These are phyloP conservation scores for Dromaius novaehollandiae DNA, from an alignment of 2,113 vertebrate species.

Conservation along the genomic window DNA sequence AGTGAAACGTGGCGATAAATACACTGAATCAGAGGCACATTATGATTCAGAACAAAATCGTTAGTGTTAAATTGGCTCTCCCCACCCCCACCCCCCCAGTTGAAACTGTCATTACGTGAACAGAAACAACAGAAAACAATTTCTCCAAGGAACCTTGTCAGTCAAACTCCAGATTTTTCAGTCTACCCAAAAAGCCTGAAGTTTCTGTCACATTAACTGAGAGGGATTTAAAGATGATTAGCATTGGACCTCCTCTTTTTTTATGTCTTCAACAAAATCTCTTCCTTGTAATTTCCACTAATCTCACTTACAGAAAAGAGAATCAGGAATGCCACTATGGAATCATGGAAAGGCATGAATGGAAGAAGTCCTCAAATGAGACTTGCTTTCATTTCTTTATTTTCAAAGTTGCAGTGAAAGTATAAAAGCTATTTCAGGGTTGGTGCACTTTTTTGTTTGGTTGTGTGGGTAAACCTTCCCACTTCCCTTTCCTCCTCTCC, in stretches of 20 bases:
- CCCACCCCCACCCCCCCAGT: background rate
- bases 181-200: background rate
- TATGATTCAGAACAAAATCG: background rate
- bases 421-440: background rate
- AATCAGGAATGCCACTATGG: background rate
- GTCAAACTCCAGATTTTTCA: background rate
- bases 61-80: background rate
- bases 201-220: background rate
- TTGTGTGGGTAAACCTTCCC: background rate
- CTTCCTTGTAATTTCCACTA: background rate
- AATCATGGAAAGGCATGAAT: background rate
- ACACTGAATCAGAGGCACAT: background rate
- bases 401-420: background rate
- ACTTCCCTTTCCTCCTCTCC: background rate
- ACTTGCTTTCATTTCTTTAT: background rate
- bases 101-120: conserved; percentile 8
- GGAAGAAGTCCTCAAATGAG: background rate
- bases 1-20: conserved; percentile 30
- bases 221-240: background rate
- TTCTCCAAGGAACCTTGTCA: background rate
- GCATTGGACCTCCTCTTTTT: background rate
- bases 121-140: background rate
- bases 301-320: background rate
- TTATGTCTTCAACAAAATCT: background rate
- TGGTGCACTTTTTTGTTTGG: background rate